Base-by-base conservation (phyloP, 2,888 invertebrate genomes). In the Coelinius sp. region DNA sequence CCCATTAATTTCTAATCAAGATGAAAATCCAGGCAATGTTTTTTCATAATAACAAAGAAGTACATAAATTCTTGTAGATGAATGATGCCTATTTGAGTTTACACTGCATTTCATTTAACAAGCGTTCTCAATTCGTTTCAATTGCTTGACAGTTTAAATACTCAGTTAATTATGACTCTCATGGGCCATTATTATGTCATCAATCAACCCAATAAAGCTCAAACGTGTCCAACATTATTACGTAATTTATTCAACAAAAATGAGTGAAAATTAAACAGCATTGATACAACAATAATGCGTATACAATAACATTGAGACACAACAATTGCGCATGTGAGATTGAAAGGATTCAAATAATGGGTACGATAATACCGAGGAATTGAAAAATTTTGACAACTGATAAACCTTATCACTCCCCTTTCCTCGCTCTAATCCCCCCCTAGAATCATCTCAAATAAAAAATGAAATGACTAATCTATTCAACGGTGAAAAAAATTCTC, bases 141-240 rank as follows among this genome's bases (percentile, higher is more conserved):
- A 83, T 85, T 49, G 46, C 46, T 49, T 83, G 80, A 68, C 69
- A 79, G 77, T 80, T 82, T 76, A 79, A 81, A 84, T 81, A 79
- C 77, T 78, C 63, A 3, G 73, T 79, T 81, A 81, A 82, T 81
- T 78, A 76, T 22, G 62, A 67, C 65, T 70, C 52, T 31, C 52
- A 63, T 56, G 53, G 12, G 41, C 31, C 38, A 69, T 46, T 25
- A 53, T 73, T 73, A 73, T 69, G 69, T 73, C 64, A 69, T 69
- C 64, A 41, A 59, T 53, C 24, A 44, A 31, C 14, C 22, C 25
- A 17, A 25, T 66, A 49, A 59, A 35, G 17, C 10, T 17, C 35
- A 53, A 24, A 53, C 8, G 59, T 20, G 17, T 31, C 17, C 31
- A 25, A 35, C 7, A 14, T 17, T 6, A 35, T 59, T 59, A 59